Conservation (phyloP, 2,113 vertebrate species). For the Prochilodus magdalenae region DNA sequence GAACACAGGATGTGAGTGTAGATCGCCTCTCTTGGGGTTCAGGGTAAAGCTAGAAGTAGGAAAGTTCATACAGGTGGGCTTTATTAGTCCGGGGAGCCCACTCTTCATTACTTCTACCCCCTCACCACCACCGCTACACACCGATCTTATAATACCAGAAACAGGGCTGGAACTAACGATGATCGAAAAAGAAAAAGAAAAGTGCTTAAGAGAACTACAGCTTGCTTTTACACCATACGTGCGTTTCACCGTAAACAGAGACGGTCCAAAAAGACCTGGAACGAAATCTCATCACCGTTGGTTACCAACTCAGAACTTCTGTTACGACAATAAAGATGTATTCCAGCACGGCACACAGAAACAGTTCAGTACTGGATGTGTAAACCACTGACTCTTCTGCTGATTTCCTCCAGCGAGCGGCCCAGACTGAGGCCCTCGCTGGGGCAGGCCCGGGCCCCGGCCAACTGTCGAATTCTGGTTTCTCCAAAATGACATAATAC, state of each 20-base stretch:
- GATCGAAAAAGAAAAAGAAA: too few relatives aligned
- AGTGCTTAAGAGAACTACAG: too few relatives aligned
- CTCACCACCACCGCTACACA: neutral
- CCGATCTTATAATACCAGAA: too few relatives aligned
- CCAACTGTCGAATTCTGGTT: constrained; percentile 34
- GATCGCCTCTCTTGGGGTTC: constrained; percentile 52
- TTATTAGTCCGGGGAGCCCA: constrained; percentile 34
- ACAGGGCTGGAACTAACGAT: too few relatives aligned
- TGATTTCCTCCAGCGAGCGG: neutral
- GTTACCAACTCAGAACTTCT: neutral
- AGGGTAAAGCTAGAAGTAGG: constrained; percentile 43
- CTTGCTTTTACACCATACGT: too few relatives aligned
- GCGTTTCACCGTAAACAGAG: too few relatives aligned
- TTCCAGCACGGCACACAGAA: neutral
- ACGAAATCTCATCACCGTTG: too few relatives aligned
- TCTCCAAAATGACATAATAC: constrained; percentile 39
- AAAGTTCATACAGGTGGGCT: constrained; percentile 50
- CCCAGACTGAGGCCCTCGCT: constrained; percentile 35
- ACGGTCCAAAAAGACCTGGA: too few relatives aligned
- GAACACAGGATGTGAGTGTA: constrained; percentile 54
- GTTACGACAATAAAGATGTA: neutral
- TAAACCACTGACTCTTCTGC: constrained; percentile 35
- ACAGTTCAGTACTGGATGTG: constrained; percentile 4
- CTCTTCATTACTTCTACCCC: too few relatives aligned
- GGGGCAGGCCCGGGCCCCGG: constrained; percentile 19